Base-by-base conservation (phyloP, 1,140 invertebrate species). In the Tetramorium parvispinum region DNA sequence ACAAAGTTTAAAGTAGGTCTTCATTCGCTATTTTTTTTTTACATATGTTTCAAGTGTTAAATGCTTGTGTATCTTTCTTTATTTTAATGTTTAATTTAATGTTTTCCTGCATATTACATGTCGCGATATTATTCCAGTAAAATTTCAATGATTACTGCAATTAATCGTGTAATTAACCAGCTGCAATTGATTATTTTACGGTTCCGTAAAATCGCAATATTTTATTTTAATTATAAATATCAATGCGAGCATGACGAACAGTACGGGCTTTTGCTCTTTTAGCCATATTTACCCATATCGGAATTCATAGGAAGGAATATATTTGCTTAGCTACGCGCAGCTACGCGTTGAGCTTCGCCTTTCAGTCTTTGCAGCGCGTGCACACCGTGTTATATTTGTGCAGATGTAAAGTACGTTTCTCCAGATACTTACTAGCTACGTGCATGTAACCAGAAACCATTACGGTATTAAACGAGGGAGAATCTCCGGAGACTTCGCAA, bases 401-500 rank as follows among this genome's bases (percentile, higher is more conserved):
- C 51, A 49, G 55, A 73, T 65, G 27, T 51, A 51, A 79, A 70
- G 51, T 78, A 86, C 49, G 27, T 73, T 75, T 75, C 76, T 75
- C 7, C 3, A 21, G 53, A 83, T 94, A 96, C 96, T 97, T 92
- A 98, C 97, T 96, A 76, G 97, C 96, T 73, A 97, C 97, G 89
- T 97, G 96, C 96, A 98, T 97, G 92, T 96, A 96, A 24, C 96
- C 96, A 3, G 96, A 96, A 6, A 96, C 96, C 59, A 96, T 95
- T 92, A 95, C 93, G 0, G 97, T 97, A 89, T 96, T 96, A 94
- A 97, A 97, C 63, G 96, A 96, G 0, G 97, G 97, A 3, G 96
- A 96, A 91, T 98, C 97, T 0, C 96, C 96, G 0, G 97, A 97
- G 10, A 98, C 97, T 93, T 98, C 97, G 92, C 97, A 97, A n/a